These are phyloP conservation scores for Lomographa bimaculata DNA, from an alignment of 2,888 invertebrate genomes.

Conservation along the genomic window DNA sequence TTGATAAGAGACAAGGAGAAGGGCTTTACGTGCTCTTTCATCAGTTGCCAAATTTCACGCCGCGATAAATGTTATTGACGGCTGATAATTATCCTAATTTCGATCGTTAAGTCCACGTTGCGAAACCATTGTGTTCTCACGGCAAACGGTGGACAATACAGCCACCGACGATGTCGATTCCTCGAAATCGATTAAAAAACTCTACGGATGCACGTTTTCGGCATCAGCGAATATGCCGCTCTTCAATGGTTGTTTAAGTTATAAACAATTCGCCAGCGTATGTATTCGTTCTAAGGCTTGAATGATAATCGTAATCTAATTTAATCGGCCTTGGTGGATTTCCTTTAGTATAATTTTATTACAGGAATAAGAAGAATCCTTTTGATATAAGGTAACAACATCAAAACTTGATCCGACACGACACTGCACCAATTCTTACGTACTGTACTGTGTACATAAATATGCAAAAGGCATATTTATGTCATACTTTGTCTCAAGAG, in stretches of 20 bases:
- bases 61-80: conserved; percentile 40
- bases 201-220: conserved; percentile 81
- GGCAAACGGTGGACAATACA: conserved; percentile 76
- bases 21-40: conserved; percentile 21
- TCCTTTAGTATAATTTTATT: conserved; percentile 16
- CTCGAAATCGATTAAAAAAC: conserved; percentile 79
- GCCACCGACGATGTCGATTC: conserved; percentile 79
- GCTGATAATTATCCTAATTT: conserved; percentile 56
- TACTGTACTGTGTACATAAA: too few species aligned
- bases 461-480: too few species aligned
- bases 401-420: too few species aligned
- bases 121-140: conserved; percentile 79
- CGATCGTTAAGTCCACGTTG: conserved; percentile 57
- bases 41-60: conserved; percentile 28
- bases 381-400: neutral
- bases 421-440: too few species aligned
- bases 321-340: conserved; percentile 7
- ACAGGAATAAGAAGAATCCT: conserved; percentile 35
- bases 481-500: too few species aligned
- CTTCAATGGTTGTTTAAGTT: conserved; percentile 62
- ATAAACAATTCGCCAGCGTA: conserved; percentile 46
- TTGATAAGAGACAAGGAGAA: conserved; percentile 10
- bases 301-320: conserved; percentile 21
- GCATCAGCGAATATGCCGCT: conserved; percentile 70
- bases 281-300: conserved; percentile 23